Percentiles rank a stretch among this genome's conserved stretches.
phyloP scores from a whole-genome alignment of 2,797 vertebrate species.

The Pachyuromys duprasi region DNA sequence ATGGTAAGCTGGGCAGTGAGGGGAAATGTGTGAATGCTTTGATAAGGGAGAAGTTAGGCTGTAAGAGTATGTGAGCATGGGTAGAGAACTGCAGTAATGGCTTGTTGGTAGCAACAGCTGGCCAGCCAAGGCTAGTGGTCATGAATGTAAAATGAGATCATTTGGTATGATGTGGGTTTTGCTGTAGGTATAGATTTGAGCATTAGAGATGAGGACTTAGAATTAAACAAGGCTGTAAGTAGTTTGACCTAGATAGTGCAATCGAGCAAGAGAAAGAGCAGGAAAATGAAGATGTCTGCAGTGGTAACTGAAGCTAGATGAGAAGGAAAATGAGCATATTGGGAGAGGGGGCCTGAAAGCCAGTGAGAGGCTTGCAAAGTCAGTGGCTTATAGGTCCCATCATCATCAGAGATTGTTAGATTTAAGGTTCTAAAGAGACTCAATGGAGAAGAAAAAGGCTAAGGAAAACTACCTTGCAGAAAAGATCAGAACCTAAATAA shows the following conservation, averaged over 20 bases:
- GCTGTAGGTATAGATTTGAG: neutral
- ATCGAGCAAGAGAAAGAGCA: neutral
- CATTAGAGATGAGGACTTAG: neutral
- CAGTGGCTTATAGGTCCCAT: neutral
- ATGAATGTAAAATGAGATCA: neutral
- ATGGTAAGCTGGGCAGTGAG: neutral
- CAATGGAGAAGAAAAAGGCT: neutral
- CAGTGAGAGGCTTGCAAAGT: neutral
- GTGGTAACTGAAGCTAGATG: neutral
- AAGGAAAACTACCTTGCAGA: neutral
- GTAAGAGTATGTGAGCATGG: neutral
- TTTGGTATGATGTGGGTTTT: neutral
- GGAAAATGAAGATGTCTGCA: neutral
- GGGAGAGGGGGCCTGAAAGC: neutral
- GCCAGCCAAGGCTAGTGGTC: neutral
- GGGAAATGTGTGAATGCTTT: neutral
- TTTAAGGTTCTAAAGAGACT: neutral
- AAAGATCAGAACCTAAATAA: neutral
- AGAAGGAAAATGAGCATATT: neutral
- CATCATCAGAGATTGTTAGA: neutral
- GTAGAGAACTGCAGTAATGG: neutral
- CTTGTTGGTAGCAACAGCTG: neutral
- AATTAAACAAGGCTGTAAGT: neutral
- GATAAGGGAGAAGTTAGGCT: neutral
- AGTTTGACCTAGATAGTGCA: neutral